Percentiles rank a stretch among this genome's conserved stretches.
Conservation (phyloP, 2,888 invertebrate species). For the Mactromeris polynyma region DNA sequence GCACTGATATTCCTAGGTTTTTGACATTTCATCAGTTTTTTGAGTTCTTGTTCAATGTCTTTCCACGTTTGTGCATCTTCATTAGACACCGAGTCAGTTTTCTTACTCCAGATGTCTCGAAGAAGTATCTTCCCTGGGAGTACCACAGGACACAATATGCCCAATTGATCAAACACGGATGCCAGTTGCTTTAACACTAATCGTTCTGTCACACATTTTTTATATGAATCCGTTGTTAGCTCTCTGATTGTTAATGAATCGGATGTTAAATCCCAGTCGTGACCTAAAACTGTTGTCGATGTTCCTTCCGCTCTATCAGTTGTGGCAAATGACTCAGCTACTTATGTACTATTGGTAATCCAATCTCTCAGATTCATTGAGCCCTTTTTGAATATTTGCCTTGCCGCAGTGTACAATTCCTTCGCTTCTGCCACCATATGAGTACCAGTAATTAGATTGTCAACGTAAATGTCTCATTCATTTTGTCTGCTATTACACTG, state of each 20-base stretch:
- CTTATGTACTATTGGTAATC: background rate
- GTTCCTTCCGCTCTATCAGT: background rate
- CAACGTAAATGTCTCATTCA: slow-evolving; percentile 37
- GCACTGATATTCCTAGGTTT: background rate
- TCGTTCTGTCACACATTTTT: slow-evolving; percentile 25
- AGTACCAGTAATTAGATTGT: slow-evolving; percentile 20
- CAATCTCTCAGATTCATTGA: slow-evolving; percentile 30
- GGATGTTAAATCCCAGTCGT: slow-evolving; percentile 30
- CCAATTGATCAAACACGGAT: slow-evolving; percentile 41
- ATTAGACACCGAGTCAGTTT: slow-evolving; percentile 31
- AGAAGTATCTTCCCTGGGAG: slow-evolving; percentile 32
- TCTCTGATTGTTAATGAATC: slow-evolving; percentile 24
- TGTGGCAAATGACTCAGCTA: background rate
- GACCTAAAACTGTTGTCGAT: slow-evolving; percentile 33
- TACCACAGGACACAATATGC: slow-evolving; percentile 14
- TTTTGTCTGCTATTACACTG: background rate
- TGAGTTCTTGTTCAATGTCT: background rate
- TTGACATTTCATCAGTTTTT: background rate
- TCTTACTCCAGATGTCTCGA: slow-evolving; percentile 34
- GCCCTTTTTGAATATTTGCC: background rate
- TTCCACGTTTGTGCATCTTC: background rate
- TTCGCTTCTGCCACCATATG: background rate
- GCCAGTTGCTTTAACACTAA: slow-evolving; percentile 9
- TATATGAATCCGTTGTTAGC: no score
- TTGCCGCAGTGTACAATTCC: background rate